phyloP scores from a whole-genome alignment of 2,113 vertebrate genomes.

The Gobio gobio region DNA sequence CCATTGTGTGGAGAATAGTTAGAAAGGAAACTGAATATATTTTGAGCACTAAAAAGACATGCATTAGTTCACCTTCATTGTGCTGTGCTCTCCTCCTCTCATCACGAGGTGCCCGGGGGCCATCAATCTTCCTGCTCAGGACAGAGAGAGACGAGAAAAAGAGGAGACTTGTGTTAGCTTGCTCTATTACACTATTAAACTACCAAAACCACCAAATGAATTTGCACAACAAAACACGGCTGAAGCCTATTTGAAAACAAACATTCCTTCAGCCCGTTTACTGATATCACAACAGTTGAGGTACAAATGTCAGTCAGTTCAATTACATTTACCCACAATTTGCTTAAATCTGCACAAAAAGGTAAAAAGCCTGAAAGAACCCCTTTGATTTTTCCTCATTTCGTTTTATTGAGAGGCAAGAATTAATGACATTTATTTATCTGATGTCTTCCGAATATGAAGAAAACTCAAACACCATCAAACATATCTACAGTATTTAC shows the following conservation, averaged over 20 bases:
- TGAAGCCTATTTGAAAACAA: not conserved
- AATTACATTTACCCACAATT: not conserved
- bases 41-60: not conserved
- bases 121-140: conserved; percentile 83
- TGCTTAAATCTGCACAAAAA: not conserved
- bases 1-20: too few species aligned
- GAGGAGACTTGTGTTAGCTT: not conserved
- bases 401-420: not conserved
- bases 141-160: conserved; percentile 44
- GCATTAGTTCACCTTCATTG: conserved; percentile 83
- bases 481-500: not conserved
- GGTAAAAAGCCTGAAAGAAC: not conserved
- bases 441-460: not conserved
- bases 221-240: not conserved
- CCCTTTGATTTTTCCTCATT: conserved; percentile 5
- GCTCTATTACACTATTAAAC: not conserved
- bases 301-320: not conserved
- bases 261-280: not conserved
- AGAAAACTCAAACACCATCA: not conserved
- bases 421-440: not conserved
- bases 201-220: conserved; percentile 9
- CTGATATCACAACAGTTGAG: not conserved
- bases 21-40: not conserved
- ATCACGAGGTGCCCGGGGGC: conserved; percentile 85
- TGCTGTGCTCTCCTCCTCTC: conserved; percentile 89